These are phyloP conservation scores for Adoxophyes honmai DNA, from an alignment of 1,140 invertebrate species.

Conservation along the genomic window DNA sequence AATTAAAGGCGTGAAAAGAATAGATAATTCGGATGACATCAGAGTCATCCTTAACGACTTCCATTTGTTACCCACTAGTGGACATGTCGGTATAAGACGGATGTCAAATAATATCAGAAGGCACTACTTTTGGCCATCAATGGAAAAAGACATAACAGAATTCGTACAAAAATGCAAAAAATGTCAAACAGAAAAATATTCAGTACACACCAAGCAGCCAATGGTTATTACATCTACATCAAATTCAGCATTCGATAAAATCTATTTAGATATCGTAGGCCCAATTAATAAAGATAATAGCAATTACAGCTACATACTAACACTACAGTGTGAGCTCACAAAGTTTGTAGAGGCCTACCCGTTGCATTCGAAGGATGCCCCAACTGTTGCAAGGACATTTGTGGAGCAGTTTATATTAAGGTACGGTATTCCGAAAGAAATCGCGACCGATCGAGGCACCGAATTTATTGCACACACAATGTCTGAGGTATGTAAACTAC, in stretches of 20 bases:
- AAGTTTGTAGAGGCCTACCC: slow-evolving; percentile 29
- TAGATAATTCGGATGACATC: not conserved
- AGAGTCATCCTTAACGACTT: slow-evolving; percentile 9
- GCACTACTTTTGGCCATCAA: slow-evolving; percentile 7
- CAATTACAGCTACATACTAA: not conserved
- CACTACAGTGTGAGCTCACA: slow-evolving; percentile 21
- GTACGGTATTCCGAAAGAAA: slow-evolving; percentile 8
- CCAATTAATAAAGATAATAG: slow-evolving; percentile 6
- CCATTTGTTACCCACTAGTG: slow-evolving; percentile 13
- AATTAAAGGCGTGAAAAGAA: not conserved
- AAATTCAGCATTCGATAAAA: not conserved
- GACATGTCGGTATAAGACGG: slow-evolving; percentile 5
- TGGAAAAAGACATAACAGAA: not conserved
- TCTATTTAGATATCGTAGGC: slow-evolving; percentile 9
- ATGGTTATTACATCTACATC: slow-evolving; percentile 8
- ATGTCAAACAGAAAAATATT: slow-evolving; percentile 14
- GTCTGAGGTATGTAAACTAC: not conserved
- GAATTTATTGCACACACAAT: not conserved
- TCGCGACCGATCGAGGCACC: slow-evolving; percentile 4
- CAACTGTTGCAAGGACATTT: slow-evolving; percentile 22
- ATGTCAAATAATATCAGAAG: slow-evolving; percentile 6
- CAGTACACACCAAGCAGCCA: not conserved
- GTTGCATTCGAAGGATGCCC: slow-evolving; percentile 21
- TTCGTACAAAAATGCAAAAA: slow-evolving; percentile 6
- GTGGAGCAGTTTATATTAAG: slow-evolving; percentile 16